These are phyloP conservation scores for Ciconia stormi DNA, from an alignment of 2,113 vertebrate species.

Conservation along the genomic window DNA sequence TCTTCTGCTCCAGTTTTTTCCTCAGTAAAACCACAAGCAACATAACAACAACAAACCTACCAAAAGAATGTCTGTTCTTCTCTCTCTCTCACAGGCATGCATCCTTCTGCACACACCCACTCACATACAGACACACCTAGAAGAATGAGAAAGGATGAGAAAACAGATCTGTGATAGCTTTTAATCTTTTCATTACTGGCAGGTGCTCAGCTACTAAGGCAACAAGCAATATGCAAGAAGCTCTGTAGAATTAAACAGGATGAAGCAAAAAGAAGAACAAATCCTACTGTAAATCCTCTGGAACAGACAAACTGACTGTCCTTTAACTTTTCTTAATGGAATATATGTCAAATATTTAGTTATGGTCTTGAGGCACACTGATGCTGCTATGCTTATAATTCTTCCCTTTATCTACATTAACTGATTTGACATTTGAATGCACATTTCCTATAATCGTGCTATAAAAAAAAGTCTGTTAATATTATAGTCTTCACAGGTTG, in stretches of 20 bases:
- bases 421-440: neutral
- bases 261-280: neutral
- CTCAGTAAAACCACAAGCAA: neutral
- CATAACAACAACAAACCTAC: neutral
- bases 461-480: neutral
- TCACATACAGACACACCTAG: neutral
- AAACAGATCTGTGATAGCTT: neutral
- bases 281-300: neutral
- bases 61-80: neutral
- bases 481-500: neutral
- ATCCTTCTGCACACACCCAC: neutral
- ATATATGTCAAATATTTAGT: neutral
- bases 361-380: neutral
- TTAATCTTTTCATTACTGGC: neutral
- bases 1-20: neutral
- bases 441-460: neutral
- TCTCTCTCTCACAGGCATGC: neutral
- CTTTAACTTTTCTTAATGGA: neutral
- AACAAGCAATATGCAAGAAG: neutral
- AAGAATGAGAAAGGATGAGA: neutral
- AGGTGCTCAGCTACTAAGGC: neutral
- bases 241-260: neutral
- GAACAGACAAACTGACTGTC: neutral
- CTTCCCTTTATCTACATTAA: neutral
- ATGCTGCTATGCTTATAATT: neutral